Evolutionary conservation across 2,797 vertebrate genomes (phyloP).

Genomic region (Apodemus agrarius): DNA sequence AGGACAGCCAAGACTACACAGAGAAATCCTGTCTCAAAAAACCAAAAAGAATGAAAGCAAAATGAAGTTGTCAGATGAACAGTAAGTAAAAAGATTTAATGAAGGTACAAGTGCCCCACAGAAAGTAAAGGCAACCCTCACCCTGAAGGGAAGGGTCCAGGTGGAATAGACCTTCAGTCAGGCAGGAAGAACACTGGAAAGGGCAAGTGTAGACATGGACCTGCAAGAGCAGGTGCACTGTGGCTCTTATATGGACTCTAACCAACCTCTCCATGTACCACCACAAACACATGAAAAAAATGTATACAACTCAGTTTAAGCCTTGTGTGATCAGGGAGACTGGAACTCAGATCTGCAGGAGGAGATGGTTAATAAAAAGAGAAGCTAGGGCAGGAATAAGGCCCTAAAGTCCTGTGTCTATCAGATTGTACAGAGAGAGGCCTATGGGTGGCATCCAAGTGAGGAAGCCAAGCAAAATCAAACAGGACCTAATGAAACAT

Average conservation of each 20-base stretch:
- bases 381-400: not conserved
- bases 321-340: not conserved
- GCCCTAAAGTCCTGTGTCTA: too few relatives aligned
- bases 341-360: not conserved
- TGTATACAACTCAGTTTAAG: not conserved
- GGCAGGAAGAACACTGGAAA: not conserved
- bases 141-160: not conserved
- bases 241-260: not conserved
- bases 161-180: not conserved
- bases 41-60: not conserved
- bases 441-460: not conserved
- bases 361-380: not conserved
- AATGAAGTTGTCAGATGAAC: slow-evolving; percentile 10
- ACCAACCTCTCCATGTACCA: not conserved
- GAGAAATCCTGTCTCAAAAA: not conserved
- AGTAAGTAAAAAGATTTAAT: not conserved
- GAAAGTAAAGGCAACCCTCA: not conserved
- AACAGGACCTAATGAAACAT: not conserved
- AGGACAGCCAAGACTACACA: not conserved
- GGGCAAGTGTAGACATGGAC: accelerated
- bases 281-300: not conserved
- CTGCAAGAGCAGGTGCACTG: accelerated
- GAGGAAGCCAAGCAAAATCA: not conserved
- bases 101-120: not conserved
- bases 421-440: not conserved